These are phyloP conservation scores for Baccha elongata DNA, from an alignment of 2,888 invertebrate genomes.

Conservation along the genomic window DNA sequence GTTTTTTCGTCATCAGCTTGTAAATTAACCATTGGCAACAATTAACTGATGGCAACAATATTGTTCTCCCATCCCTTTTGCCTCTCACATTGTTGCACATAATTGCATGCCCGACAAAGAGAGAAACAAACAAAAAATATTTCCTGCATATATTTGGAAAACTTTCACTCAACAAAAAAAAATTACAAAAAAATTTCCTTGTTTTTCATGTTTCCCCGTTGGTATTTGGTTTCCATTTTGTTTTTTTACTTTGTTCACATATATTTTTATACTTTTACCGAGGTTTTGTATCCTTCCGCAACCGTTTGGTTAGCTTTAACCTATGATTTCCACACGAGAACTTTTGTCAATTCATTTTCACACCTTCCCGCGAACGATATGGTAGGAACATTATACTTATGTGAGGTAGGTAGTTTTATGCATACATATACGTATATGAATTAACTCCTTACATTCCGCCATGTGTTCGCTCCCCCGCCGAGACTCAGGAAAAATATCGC, in stretches of 20 bases:
- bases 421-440: no score
- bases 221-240: slow-evolving; percentile 31
- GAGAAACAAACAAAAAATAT: slow-evolving; percentile 31
- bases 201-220: slow-evolving; percentile 50
- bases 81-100: slow-evolving; percentile 64
- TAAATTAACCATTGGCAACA: no score
- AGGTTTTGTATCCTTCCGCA: slow-evolving; percentile 73
- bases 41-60: slow-evolving; percentile 62
- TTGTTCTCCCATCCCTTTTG: neutral
- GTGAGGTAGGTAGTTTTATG: slow-evolving; percentile 4
- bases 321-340: slow-evolving; percentile 69
- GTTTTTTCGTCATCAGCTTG: no score
- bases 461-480: neutral
- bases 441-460: neutral
- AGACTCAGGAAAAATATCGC: slow-evolving; percentile 33
- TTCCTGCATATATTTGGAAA: slow-evolving; percentile 40
- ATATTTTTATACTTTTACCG: slow-evolving; percentile 31
- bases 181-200: slow-evolving; percentile 35
- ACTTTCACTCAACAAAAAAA: slow-evolving; percentile 55
- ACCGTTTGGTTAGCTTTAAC: slow-evolving; percentile 71
- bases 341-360: slow-evolving; percentile 72
- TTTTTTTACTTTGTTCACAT: slow-evolving; percentile 20
- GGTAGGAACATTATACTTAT: neutral
- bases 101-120: slow-evolving; percentile 48
- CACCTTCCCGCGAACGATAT: slow-evolving; percentile 53